Evolutionary conservation across 2,797 vertebrate species (phyloP).

Genomic region (Poeciliopsis turneri): DNA sequence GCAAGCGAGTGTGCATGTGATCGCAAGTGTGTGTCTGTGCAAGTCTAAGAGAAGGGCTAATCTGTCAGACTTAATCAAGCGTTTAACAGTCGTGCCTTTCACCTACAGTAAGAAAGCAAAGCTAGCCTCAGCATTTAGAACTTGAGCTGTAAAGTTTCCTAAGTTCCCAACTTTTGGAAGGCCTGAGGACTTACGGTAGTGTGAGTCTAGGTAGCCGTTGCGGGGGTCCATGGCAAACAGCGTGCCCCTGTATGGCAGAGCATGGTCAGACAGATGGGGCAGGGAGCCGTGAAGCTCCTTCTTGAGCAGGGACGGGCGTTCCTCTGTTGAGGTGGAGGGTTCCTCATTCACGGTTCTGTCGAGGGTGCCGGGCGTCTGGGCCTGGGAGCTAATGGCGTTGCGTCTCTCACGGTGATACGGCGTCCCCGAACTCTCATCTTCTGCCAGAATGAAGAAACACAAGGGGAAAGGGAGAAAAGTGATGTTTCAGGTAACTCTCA

Average conservation of each 20-base stretch:
- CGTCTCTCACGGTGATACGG: constrained; percentile 94
- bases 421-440: constrained; percentile 92
- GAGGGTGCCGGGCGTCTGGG: constrained; percentile 76
- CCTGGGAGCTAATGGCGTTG: constrained; percentile 92
- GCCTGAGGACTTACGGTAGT: constrained; percentile 85
- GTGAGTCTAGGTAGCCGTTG: constrained; percentile 92
- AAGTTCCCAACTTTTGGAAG: constrained; percentile 15
- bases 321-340: constrained; percentile 95
- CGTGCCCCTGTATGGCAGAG: constrained; percentile 90
- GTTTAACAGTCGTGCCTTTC: constrained; percentile 87
- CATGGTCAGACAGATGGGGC: constrained; percentile 90
- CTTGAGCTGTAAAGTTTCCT: constrained; percentile 48
- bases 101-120: constrained; percentile 76
- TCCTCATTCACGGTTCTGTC: constrained; percentile 90
- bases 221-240: constrained; percentile 96
- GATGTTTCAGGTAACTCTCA: constrained; percentile 11
- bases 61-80: constrained; percentile 91
- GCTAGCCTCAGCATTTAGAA: constrained; percentile 34
- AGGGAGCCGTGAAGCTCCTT: constrained; percentile 95
- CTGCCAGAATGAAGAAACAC: constrained; percentile 72
- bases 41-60: constrained; percentile 78
- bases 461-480: constrained; percentile 14
- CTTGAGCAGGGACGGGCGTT: constrained; percentile 93
- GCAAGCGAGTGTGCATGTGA: constrained; percentile 55
- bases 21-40: constrained; percentile 37